A percentile compares a stretch with the other conserved stretches of the same genome.
Evolutionary conservation across 2,888 invertebrate genomes (phyloP).

Genomic region (Galerucella nymphaeae): DNA sequence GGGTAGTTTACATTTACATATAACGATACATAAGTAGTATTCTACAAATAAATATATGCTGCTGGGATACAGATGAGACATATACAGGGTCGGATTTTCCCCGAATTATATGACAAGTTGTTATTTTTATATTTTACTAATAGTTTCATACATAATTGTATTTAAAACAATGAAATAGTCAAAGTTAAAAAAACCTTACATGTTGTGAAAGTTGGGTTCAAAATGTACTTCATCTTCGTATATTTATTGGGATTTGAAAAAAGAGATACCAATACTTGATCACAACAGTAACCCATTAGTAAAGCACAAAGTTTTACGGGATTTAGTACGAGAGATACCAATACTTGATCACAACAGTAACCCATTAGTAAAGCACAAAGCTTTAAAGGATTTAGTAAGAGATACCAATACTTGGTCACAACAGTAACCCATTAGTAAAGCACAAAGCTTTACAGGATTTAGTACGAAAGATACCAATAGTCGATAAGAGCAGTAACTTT

Average conservation of each 20-base stretch:
- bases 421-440: slow-evolving; percentile 4
- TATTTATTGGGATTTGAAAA: too few relatives aligned
- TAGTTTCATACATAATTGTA: too few relatives aligned
- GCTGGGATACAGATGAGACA: slow-evolving; percentile 19
- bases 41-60: slow-evolving; percentile 37
- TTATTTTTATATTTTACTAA: too few relatives aligned
- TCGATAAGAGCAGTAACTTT: slow-evolving; percentile 10
- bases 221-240: too few relatives aligned
- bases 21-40: slow-evolving; percentile 37
- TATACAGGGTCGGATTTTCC: slow-evolving; percentile 15
- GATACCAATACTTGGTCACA: slow-evolving; percentile 3
- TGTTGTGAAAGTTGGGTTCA: too few relatives aligned
- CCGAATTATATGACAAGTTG: not conserved
- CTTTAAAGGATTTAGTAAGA: too few relatives aligned
- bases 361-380: too few relatives aligned
- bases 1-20: slow-evolving; percentile 42
- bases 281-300: slow-evolving; percentile 7
- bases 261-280: slow-evolving; percentile 6
- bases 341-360: too few relatives aligned
- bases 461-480: slow-evolving; percentile 18
- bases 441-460: not conserved
- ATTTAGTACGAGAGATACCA: slow-evolving; percentile 14
- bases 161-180: too few relatives aligned
- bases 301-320: not conserved
- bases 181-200: too few relatives aligned